These are phyloP conservation scores for Halocynthia roretzi DNA, from an alignment of 23 tunicate genomes.

Conservation along the genomic window DNA sequence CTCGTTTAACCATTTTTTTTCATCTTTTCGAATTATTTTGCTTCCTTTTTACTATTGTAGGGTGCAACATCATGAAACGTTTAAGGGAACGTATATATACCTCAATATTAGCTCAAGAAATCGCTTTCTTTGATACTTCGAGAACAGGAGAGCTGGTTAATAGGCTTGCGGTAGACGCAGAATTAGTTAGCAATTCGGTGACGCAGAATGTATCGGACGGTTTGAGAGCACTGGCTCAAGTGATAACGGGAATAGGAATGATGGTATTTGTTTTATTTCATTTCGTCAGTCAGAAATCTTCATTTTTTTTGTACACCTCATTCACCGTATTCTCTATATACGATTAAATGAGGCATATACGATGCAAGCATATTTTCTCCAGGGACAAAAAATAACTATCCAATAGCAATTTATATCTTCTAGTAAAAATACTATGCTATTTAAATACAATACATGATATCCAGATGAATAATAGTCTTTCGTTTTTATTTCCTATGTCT, in stretches of 20 bases:
- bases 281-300: not conserved
- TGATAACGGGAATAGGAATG: conserved; percentile 58
- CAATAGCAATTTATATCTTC: too few relatives aligned
- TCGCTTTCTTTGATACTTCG: conserved; percentile 57
- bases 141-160: conserved; percentile 64
- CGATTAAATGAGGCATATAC: too few relatives aligned
- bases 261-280: conserved; percentile 28
- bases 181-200: conserved; percentile 56
- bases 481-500: not conserved
- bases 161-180: conserved; percentile 54
- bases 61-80: conserved; percentile 43
- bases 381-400: too few relatives aligned
- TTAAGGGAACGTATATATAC: conserved; percentile 35
- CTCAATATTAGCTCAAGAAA: conserved; percentile 57
- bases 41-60: conserved; percentile 7
- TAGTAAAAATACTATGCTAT: too few relatives aligned
- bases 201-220: conserved; percentile 79
- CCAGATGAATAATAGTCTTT: not conserved
- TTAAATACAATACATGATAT: too few relatives aligned
- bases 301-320: not conserved
- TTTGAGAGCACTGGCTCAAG: conserved; percentile 57
- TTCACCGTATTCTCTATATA: not conserved
- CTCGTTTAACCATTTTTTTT: not conserved
- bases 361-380: too few relatives aligned
- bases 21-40: not conserved